Percentiles rank a stretch among this genome's conserved stretches.
phyloP scores from a whole-genome alignment of 2,888 invertebrate genomes.

The Auanema sp. region DNA sequence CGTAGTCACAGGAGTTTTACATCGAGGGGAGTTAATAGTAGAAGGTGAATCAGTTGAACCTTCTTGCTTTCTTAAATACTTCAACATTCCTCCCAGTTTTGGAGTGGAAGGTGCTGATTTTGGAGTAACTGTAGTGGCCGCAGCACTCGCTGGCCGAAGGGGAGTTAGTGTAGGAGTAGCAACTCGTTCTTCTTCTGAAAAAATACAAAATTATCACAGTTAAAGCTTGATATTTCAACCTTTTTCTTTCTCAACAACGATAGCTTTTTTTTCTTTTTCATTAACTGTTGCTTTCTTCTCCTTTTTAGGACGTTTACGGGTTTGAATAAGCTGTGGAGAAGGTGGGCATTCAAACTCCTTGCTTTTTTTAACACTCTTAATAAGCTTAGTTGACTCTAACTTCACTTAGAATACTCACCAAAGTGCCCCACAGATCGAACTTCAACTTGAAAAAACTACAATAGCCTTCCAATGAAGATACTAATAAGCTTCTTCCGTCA shows the following conservation, averaged over 20 bases:
- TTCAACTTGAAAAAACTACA: slow-evolving; percentile 81
- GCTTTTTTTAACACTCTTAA: not conserved
- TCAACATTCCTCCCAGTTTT: slow-evolving; percentile 12
- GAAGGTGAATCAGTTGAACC: too few species aligned
- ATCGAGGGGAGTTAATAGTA: too few species aligned
- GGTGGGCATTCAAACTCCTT: not conserved
- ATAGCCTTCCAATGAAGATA: slow-evolving; percentile 86
- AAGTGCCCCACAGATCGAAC: slow-evolving; percentile 34
- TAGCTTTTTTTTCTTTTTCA: too few species aligned
- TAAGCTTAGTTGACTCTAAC: not conserved
- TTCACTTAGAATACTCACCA: not conserved
- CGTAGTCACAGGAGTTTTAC: too few species aligned
- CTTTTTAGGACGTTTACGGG: not conserved
- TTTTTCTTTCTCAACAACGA: too few species aligned
- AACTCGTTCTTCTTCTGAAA: slow-evolving; percentile 1
- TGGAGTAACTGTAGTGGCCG: not conserved
- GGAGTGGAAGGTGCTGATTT: slow-evolving; percentile 8
- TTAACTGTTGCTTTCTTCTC: too few species aligned
- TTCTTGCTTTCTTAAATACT: slow-evolving; percentile 8
- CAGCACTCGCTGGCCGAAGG: too few species aligned
- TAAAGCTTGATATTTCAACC: too few species aligned
- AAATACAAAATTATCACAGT: too few species aligned
- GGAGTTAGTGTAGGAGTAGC: not conserved
- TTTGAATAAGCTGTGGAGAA: not conserved
- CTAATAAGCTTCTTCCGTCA: slow-evolving; percentile 77